Percentiles rank a stretch among this genome's conserved stretches.
phyloP scores from a whole-genome alignment of 2,888 invertebrate genomes.

The Graphium colonna region DNA sequence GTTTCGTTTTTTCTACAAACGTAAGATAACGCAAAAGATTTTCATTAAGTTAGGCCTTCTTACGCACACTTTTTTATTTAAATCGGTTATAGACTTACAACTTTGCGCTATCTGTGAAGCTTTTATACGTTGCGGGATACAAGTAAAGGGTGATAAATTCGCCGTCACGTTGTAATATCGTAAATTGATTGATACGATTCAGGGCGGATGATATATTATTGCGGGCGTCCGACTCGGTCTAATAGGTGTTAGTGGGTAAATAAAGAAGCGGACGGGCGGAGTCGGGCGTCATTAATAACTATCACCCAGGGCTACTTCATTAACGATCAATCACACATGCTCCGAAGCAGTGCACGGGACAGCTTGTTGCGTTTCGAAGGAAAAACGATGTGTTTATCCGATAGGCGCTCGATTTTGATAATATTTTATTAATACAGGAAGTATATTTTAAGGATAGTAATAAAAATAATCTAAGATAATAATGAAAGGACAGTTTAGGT shows the following conservation, averaged over 20 bases:
- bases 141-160: slow-evolving; percentile 50
- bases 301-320: slow-evolving; percentile 70
- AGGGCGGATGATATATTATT: slow-evolving; percentile 63
- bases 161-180: slow-evolving; percentile 54
- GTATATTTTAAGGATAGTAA: slow-evolving; percentile 9
- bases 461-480: slow-evolving; percentile 1
- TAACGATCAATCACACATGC: slow-evolving; percentile 74
- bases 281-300: slow-evolving; percentile 72
- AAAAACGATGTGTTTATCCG: slow-evolving; percentile 26
- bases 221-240: slow-evolving; percentile 52
- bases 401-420: too few species aligned
- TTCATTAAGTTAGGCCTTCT: too few species aligned
- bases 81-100: too few species aligned
- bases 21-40: too few species aligned
- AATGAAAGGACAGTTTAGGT: too few species aligned
- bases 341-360: slow-evolving; percentile 43
- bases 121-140: slow-evolving; percentile 16
- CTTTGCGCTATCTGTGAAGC: background rate
- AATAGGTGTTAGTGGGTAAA: slow-evolving; percentile 73
- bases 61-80: too few species aligned
- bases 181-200: slow-evolving; percentile 73
- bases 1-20: too few species aligned
- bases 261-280: slow-evolving; percentile 64
- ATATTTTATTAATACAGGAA: slow-evolving; percentile 10
- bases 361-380: slow-evolving; percentile 38